phyloP scores from a whole-genome alignment of 2,113 vertebrate species.

The Odocoileus virginianus region DNA sequence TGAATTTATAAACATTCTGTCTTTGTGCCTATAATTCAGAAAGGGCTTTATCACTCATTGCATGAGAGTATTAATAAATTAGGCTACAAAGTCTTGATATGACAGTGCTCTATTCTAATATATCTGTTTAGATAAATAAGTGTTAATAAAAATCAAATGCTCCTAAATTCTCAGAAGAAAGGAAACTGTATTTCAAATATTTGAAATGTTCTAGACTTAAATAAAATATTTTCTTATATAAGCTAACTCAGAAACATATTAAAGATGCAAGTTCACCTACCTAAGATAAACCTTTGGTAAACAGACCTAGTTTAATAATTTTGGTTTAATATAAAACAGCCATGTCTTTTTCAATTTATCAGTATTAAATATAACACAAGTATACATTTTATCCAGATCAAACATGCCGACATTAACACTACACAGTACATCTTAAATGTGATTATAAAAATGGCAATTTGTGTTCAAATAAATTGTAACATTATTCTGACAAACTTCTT shows the following conservation, averaged over 20 bases:
- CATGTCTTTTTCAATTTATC: neutral
- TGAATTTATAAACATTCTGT: neutral
- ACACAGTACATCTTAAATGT: neutral
- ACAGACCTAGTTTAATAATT: neutral
- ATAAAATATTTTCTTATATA: slow-evolving; percentile 11
- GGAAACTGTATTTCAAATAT: neutral
- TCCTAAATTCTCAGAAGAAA: neutral
- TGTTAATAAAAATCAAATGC: neutral
- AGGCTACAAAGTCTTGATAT: neutral
- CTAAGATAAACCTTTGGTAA: slow-evolving; percentile 17
- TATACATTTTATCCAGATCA: neutral
- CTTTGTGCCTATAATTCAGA: neutral
- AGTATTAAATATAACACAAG: neutral
- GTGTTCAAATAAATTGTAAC: neutral
- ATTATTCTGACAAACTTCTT: neutral
- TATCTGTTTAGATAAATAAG: neutral
- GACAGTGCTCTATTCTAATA: neutral
- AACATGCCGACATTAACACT: neutral
- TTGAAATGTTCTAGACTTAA: neutral
- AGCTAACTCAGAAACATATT: neutral
- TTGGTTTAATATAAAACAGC: neutral
- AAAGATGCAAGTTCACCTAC: neutral
- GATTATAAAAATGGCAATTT: neutral
- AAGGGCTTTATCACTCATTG: neutral
- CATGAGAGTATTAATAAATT: slow-evolving; percentile 1